Percentiles rank a stretch among this genome's conserved stretches.
Evolutionary conservation across 2,113 vertebrate genomes (phyloP).

Genomic region (Rallus limicola): DNA sequence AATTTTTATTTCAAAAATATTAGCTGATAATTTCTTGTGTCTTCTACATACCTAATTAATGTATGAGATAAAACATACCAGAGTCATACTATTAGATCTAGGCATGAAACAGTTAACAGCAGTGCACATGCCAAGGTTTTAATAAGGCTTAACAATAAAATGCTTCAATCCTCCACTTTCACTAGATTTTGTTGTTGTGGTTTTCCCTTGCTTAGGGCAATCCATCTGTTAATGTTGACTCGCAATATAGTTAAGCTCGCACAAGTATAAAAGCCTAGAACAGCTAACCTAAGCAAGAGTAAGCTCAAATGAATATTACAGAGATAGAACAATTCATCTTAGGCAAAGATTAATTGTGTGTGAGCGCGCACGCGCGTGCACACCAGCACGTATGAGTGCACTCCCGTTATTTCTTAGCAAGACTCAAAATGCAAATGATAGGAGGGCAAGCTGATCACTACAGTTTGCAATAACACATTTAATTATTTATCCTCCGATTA

Average conservation of each 20-base stretch:
- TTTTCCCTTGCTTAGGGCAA: slow-evolving; percentile 78
- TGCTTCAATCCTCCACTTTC: slow-evolving; percentile 68
- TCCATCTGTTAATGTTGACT: slow-evolving; percentile 78
- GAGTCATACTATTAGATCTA: not conserved
- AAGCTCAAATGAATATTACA: not conserved
- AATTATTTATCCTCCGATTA: slow-evolving; percentile 31
- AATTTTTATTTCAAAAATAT: not conserved
- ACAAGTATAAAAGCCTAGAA: slow-evolving; percentile 5
- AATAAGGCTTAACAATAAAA: slow-evolving; percentile 76
- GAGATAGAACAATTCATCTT: not conserved
- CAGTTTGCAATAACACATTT: not conserved
- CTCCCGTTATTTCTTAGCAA: not conserved
- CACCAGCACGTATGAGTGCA: not conserved
- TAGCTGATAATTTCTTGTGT: not conserved
- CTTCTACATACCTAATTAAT: not conserved
- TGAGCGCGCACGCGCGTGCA: not conserved
- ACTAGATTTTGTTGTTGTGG: slow-evolving; percentile 64
- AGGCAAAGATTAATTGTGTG: not conserved
- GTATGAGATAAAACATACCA: not conserved
- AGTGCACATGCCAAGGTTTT: slow-evolving; percentile 66
- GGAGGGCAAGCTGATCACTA: not conserved
- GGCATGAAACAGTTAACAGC: slow-evolving; percentile 73
- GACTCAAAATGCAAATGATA: not conserved
- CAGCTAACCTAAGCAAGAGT: not conserved
- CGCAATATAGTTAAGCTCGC: slow-evolving; percentile 2